phyloP scores from a whole-genome alignment of 1,140 invertebrate species.

The Temnothorax longispinosus region DNA sequence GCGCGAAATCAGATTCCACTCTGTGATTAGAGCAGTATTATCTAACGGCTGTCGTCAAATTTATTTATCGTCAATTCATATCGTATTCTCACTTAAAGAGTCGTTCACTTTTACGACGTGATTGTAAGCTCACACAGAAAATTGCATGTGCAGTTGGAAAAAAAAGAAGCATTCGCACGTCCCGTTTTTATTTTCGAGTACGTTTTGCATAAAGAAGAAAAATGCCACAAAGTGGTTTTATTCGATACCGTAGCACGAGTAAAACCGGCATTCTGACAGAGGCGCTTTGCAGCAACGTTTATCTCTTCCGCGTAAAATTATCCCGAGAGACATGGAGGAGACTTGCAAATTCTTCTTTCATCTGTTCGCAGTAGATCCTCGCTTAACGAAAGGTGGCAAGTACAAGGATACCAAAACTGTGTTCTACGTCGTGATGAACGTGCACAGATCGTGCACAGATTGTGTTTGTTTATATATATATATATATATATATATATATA shows the following conservation, averaged over 20 bases:
- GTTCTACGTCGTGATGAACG: constrained; percentile 51
- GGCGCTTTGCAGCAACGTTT: not conserved
- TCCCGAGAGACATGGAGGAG: not conserved
- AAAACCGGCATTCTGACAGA: not conserved
- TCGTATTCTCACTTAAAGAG: constrained; percentile 15
- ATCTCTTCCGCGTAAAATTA: constrained; percentile 9
- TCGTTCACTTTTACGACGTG: not conserved
- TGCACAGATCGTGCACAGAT: constrained; percentile 50
- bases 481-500: constrained; percentile 46
- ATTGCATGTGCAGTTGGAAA: not conserved
- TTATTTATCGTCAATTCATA: constrained; percentile 4
- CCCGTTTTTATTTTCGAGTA: not conserved
- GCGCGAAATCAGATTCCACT: constrained; percentile 17
- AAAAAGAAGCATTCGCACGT: not conserved
- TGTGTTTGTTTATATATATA: constrained; percentile 38
- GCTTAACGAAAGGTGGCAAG: constrained; percentile 40
- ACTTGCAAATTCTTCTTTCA: not conserved
- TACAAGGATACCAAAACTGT: constrained; percentile 53
- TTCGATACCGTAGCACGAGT: not conserved
- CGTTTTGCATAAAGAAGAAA: not conserved
- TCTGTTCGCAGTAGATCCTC: not conserved
- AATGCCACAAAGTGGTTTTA: not conserved
- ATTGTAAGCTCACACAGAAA: constrained; percentile 12
- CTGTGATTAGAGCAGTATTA: constrained; percentile 22
- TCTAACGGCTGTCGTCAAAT: constrained; percentile 52